These are phyloP conservation scores for Rhinatrema bivittatum DNA, from an alignment of 2,797 vertebrate genomes.

Conservation along the genomic window DNA sequence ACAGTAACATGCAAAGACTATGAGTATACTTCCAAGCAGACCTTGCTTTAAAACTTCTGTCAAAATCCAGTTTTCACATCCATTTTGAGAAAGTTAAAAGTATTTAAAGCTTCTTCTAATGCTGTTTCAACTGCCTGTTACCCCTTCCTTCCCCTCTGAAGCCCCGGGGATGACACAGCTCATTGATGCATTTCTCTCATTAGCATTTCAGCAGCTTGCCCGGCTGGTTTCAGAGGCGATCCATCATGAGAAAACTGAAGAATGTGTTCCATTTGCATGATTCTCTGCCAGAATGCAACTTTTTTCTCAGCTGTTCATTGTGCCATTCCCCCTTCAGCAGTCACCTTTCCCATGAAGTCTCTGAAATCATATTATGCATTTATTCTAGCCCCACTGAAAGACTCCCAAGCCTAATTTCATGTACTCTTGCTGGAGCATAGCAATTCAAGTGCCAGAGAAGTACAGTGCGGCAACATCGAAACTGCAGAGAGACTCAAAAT, in stretches of 20 bases:
- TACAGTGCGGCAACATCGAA: no score
- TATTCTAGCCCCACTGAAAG: conserved; percentile 43
- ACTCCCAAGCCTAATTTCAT: conserved; percentile 37
- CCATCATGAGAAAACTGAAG: conserved; percentile 74
- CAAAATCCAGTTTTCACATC: no score
- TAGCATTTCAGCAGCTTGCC: conserved; percentile 77
- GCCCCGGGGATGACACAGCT: conserved; percentile 76
- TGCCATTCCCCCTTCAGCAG: conserved; percentile 50
- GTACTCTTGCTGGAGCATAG: conserved; percentile 29
- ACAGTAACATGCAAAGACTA: no score
- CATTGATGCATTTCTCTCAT: conserved; percentile 85
- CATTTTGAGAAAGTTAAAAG: no score
- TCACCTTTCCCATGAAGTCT: conserved; percentile 72
- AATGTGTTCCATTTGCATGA: conserved; percentile 76
- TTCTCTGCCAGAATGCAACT: conserved; percentile 71
- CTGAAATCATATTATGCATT: conserved; percentile 58
- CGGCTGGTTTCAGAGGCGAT: conserved; percentile 70
- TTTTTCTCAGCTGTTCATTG: conserved; percentile 69
- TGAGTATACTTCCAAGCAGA: no score
- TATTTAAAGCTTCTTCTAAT: no score
- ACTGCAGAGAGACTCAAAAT: conserved; percentile 29
- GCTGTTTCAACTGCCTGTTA: conserved; percentile 12
- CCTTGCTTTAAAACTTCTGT: no score
- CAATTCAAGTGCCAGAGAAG: no score
- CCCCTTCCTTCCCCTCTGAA: conserved; percentile 49